phyloP scores from a whole-genome alignment of 2,113 vertebrate genomes.

The Ammodytes marinus region DNA sequence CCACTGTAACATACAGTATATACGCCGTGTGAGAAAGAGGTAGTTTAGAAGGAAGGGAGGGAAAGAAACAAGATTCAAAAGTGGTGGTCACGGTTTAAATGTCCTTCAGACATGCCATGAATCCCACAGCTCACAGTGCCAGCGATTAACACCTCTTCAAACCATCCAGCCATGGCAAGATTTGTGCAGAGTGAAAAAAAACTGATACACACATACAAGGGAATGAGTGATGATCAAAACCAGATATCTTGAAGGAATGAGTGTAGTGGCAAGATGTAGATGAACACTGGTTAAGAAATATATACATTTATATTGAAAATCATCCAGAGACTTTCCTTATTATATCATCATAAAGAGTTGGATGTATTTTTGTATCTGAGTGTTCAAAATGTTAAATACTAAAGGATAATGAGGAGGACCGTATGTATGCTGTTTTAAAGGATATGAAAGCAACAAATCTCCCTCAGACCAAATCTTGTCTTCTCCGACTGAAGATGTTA shows the following conservation, averaged over 20 bases:
- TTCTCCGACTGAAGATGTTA: background rate
- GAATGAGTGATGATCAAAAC: background rate
- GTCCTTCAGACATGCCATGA: constrained; percentile 39
- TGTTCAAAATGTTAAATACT: background rate
- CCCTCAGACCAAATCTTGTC: background rate
- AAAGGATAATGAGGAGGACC: background rate
- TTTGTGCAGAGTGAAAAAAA: constrained; percentile 18
- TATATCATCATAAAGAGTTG: background rate
- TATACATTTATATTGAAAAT: background rate
- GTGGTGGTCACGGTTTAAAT: constrained; percentile 44
- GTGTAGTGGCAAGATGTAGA: background rate
- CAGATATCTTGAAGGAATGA: background rate
- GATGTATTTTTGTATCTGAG: background rate
- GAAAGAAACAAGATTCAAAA: constrained; percentile 27
- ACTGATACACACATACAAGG: background rate
- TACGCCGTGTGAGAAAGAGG: constrained; percentile 7
- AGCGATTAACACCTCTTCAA: constrained; percentile 54
- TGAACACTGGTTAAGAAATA: background rate
- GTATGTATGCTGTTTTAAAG: background rate
- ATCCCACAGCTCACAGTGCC: constrained; percentile 37
- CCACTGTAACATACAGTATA: background rate
- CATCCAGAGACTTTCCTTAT: background rate
- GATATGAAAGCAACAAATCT: background rate
- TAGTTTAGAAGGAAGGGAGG: background rate
- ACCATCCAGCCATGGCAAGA: constrained; percentile 27